Evolutionary conservation across 2,113 vertebrate genomes (phyloP).

Genomic region (Gracilinanus agilis): DNA sequence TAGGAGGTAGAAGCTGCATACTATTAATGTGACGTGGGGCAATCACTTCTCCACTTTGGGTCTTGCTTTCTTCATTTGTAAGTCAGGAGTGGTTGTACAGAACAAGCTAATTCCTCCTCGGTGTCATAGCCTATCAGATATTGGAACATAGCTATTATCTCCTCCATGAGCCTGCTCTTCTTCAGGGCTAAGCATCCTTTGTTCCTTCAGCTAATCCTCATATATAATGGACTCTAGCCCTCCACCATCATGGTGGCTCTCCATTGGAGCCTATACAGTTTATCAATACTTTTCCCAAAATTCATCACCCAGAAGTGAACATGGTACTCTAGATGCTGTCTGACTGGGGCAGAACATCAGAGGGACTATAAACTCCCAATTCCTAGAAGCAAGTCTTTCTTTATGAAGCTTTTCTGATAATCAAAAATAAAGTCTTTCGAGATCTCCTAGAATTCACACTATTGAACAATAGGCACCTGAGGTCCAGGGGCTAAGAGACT

Average conservation of each 20-base stretch:
- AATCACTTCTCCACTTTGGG: neutral
- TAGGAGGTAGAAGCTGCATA: neutral
- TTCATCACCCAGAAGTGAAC: neutral
- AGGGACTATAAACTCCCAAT: neutral
- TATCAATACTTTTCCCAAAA: neutral
- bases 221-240: neutral
- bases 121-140: neutral
- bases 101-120: neutral
- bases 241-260: neutral
- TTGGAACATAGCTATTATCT: neutral
- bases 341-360: neutral
- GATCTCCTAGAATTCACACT: neutral
- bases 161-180: neutral
- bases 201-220: neutral
- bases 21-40: neutral
- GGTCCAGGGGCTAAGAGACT: neutral
- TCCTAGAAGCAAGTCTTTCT: neutral
- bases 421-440: neutral
- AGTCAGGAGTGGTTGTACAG: neutral
- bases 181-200: neutral
- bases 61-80: neutral
- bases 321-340: neutral
- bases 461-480: neutral
- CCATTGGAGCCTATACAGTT: neutral
- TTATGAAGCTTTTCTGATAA: neutral